Base-by-base conservation (phyloP, 2,888 invertebrate species). In the Epinotia ramella region DNA sequence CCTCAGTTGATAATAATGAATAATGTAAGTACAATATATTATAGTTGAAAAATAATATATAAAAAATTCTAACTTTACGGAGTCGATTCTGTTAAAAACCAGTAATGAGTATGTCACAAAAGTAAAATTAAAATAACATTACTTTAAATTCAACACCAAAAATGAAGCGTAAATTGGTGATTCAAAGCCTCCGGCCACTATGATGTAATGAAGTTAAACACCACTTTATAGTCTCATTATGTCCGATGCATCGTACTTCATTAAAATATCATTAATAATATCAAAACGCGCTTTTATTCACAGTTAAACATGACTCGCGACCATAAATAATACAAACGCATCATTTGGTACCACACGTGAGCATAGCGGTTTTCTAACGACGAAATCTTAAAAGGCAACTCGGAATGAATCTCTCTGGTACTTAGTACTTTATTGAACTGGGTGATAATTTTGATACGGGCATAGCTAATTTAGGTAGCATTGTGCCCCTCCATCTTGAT, bases 401-500 rank as follows among this genome's bases (percentile, higher is more conserved):
- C 24, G 24, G 0, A 24, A 46, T 11, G 16, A 46, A 20, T 9
- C 16, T 12, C 13, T 44, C 9, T 2, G 20, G 44, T 16, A 9
- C 24, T 59, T 68, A 5, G 20, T 24, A 16, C 59, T 20, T 68
- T 68, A 89, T 86, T 84, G 87, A 88, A 88, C 85, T 84, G 85
- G 86, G 12, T n/a, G 7, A 4, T 13, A n/a, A 7, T 60, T 85
- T 88, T 86, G 88, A 88, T 89, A 89, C 88, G 87, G 87, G 90
- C 88, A 85, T 88, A 92, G 92, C 94, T 94, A 94, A 94, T 94
- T 94, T 94, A 94, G 89, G 94, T 94, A 94, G 94, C 94, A 94
- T 94, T 94, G 94, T 94, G 88, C 88, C 86, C 88, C 87, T 90
- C 91, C 89, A 91, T 91, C 91, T 91, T 80, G 89, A 88, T 84